phyloP scores from a whole-genome alignment of 2,113 vertebrate species.

The Illadopsis cleaveri region DNA sequence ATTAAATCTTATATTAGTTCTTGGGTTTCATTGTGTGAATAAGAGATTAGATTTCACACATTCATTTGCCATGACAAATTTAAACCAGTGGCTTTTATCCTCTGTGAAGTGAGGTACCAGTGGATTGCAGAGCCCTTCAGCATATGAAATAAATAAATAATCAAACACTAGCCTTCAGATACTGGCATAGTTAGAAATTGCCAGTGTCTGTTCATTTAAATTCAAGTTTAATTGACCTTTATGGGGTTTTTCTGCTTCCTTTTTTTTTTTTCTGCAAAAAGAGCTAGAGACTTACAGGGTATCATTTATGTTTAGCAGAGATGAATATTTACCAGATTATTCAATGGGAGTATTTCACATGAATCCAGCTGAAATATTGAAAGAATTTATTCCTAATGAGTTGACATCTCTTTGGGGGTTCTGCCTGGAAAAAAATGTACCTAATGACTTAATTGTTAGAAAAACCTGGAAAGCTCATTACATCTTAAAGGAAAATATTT shows the following conservation, averaged over 20 bases:
- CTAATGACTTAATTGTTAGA: not conserved
- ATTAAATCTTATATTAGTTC: not conserved
- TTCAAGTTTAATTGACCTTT: not conserved
- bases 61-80: not conserved
- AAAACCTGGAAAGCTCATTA: not conserved
- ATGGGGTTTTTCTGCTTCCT: not conserved
- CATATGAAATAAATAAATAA: not conserved
- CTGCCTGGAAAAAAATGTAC: not conserved
- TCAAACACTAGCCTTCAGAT: not conserved
- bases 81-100: not conserved
- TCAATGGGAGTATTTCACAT: not conserved
- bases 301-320: not conserved
- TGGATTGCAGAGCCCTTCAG: not conserved
- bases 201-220: not conserved
- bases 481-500: not conserved
- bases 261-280: not conserved
- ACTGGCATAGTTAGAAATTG: not conserved
- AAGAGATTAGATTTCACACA: not conserved
- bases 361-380: not conserved
- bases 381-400: not conserved
- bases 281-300: not conserved
- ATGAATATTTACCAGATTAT: not conserved
- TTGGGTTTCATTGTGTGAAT: not conserved
- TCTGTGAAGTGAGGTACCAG: not conserved
- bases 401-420: not conserved